Percentiles rank a stretch among this genome's conserved stretches.
Evolutionary conservation across 2,888 invertebrate genomes (phyloP).

Genomic region (Ommatoiulus sabulosus): DNA sequence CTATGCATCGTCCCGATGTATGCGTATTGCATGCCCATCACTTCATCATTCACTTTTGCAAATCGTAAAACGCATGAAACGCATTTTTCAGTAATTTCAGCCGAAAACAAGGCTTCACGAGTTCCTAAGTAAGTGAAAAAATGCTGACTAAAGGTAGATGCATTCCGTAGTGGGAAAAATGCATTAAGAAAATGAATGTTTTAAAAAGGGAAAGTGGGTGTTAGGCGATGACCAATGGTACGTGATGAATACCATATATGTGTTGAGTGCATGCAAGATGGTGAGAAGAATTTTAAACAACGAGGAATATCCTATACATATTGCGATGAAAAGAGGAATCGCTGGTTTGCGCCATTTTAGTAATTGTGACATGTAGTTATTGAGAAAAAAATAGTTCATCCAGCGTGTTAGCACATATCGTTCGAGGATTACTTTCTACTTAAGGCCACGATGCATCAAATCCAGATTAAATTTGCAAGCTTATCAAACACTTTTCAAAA

Average conservation of each 20-base stretch:
- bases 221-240: not conserved
- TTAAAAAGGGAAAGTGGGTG: not conserved
- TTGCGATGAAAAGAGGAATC: too few species aligned
- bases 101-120: not conserved
- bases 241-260: not conserved
- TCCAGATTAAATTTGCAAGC: too few species aligned
- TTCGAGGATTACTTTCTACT: too few species aligned
- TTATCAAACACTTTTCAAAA: too few species aligned
- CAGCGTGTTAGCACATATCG: too few species aligned
- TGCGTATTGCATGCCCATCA: not conserved
- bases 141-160: constrained; percentile 10
- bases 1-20: not conserved
- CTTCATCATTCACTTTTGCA: not conserved
- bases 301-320: too few species aligned
- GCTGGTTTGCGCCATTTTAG: too few species aligned
- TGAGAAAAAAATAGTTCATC: too few species aligned
- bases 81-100: not conserved
- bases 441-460: too few species aligned
- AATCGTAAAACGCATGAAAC: constrained; percentile 11
- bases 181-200: constrained; percentile 1
- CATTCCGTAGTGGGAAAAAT: not conserved
- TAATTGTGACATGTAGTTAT: too few species aligned
- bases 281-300: not conserved
- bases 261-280: not conserved
- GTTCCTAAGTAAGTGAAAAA: not conserved